Evolutionary conservation across 2,888 invertebrate species (phyloP), one percentile per base, ranked within the genome.

Genomic region (Caenorhabditis sinica): DNA sequence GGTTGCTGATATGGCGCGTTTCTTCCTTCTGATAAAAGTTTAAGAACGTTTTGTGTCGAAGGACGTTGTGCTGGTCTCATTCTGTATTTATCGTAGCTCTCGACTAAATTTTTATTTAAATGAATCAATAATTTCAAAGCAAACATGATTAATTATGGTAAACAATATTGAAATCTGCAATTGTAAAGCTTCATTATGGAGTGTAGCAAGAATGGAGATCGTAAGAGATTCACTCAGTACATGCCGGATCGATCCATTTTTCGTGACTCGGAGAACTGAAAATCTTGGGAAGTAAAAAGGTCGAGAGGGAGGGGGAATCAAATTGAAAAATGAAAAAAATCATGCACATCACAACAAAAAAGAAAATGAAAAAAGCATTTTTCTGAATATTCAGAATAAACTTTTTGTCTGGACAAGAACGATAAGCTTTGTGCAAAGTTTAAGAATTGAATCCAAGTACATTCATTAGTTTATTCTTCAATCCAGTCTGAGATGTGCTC

Each of bases 401-500:
- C n/a, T 40, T n/a, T 40, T 23, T 13, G 17, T 60, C 11, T 6
- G 63, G 63, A 60, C 61, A 45, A 36, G 36, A 74, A 61, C 74
- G 53, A 74, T 53, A 53, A 61, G 53, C 53, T 28, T 68, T 30
- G 33, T 68, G 68, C 68, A 51, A 40, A 51, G 49, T 40, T 69
- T 56, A 69, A 40, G 69, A 74, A 28, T 81, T 81, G 72, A 88
- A 77, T 45, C 88, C 88, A 25, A 88, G 72, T 30, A 87, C 88
- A 69, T 79, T 82, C 85, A 88, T 82, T 43, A 88, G 63, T 61
- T 88, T 88, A 40, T 87, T 87, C 58, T 88, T 88, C 40, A 88
- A 56, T 33, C 88, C 88, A 3, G 84, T 81, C 17, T 85, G 85
- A 23, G 88, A 88, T 20, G 82, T 82, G 40, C 87, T 87, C 17